Conservation (phyloP, 2,888 invertebrate species). For the Ceraclea dissimilis region DNA sequence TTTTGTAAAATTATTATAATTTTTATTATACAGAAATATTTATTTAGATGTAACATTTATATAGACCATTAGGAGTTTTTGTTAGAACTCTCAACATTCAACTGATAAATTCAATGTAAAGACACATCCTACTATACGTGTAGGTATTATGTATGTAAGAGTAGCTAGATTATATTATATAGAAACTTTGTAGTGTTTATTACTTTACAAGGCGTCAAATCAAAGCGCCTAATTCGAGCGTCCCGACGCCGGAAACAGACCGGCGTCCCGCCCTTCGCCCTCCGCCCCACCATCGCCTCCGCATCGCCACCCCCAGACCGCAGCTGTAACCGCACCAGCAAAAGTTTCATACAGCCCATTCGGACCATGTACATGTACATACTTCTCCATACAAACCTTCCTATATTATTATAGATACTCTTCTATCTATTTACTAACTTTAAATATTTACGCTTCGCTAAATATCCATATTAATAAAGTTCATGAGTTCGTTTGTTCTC, state of each 20-base stretch:
- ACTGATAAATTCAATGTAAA: too few relatives aligned
- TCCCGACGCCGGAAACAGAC: constrained; percentile 9
- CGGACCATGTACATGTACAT: neutral
- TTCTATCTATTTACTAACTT: neutral
- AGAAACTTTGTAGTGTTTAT: too few relatives aligned
- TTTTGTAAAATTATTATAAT: too few relatives aligned
- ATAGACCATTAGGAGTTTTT: too few relatives aligned
- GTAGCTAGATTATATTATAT: too few relatives aligned
- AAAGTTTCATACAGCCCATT: constrained; percentile 2
- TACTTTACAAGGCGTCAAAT: constrained; percentile 22
- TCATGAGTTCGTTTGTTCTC: neutral
- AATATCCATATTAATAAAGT: neutral
- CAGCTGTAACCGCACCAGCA: constrained; percentile 1
- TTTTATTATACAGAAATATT: too few relatives aligned
- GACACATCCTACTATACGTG: too few relatives aligned
- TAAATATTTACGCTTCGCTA: neutral
- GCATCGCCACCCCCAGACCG: neutral
- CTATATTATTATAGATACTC: neutral
- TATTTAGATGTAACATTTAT: too few relatives aligned
- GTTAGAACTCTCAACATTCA: too few relatives aligned
- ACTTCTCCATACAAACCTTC: neutral
- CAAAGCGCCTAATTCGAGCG: constrained; percentile 23
- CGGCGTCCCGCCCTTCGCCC: neutral
- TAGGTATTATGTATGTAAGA: too few relatives aligned
- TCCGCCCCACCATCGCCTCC: neutral